Conservation (phyloP, 2,797 vertebrate species). For the Clamator glandarius region DNA sequence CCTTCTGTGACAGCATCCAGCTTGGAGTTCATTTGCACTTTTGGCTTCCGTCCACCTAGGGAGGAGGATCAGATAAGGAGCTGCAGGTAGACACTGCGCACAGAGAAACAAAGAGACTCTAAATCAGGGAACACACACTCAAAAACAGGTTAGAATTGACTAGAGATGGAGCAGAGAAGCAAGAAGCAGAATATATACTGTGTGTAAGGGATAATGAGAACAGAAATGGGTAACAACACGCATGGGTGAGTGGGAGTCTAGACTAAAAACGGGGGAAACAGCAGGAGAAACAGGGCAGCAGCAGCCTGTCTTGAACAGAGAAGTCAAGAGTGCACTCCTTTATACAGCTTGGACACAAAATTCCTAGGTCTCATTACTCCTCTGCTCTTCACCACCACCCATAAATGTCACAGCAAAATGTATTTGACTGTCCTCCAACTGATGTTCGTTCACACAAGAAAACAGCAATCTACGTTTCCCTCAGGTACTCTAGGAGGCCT, state of each 20-base stretch:
- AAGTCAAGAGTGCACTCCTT: not conserved
- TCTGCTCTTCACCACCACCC: not conserved
- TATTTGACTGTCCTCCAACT: not conserved
- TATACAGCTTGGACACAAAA: not conserved
- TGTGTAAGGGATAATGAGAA: not conserved
- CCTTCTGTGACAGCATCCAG: not conserved
- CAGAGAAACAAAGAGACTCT: not conserved
- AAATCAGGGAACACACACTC: not conserved
- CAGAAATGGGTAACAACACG: not conserved
- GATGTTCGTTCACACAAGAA: not conserved
- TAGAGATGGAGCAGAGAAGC: not conserved
- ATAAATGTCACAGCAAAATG: rapidly evolving
- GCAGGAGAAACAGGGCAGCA: not conserved
- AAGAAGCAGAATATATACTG: not conserved
- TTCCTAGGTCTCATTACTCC: not conserved
- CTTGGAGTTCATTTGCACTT: not conserved
- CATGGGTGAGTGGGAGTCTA: not conserved
- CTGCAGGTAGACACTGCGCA: not conserved
- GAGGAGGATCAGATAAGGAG: not conserved
- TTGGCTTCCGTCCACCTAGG: not conserved
- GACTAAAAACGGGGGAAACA: not conserved
- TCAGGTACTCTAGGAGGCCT: not conserved
- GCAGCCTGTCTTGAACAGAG: not conserved
- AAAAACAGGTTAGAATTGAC: not conserved
- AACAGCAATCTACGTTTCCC: not conserved